Conservation (phyloP, 1,140 invertebrate genomes). For the Paraescarpia echinospica region DNA sequence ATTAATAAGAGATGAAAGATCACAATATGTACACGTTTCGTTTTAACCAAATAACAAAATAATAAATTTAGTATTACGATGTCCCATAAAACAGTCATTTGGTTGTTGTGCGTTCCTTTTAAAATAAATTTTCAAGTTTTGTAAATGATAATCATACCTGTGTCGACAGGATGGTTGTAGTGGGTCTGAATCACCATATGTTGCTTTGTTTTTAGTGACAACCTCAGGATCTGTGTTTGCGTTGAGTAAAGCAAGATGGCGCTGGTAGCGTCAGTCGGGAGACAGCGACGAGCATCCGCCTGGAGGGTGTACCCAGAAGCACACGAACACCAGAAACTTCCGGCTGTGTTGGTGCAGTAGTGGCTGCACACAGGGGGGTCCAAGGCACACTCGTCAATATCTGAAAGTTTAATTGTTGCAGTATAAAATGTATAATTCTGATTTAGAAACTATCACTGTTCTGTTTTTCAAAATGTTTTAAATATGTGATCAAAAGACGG, state of each 20-base stretch:
- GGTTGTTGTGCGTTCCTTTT: neutral
- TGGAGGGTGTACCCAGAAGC: slow-evolving; percentile 82
- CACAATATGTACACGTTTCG: no score
- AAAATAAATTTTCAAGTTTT: neutral
- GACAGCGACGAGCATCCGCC: slow-evolving; percentile 72
- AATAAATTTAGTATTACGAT: no score
- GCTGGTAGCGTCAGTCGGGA: slow-evolving; percentile 34
- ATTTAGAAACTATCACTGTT: no score
- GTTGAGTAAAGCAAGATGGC: neutral
- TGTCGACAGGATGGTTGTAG: neutral
- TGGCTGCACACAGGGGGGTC: slow-evolving; percentile 49
- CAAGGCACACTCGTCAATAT: slow-evolving; percentile 73
- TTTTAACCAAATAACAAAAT: no score
- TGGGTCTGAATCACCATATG: neutral
- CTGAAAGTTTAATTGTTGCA: slow-evolving; percentile 50
- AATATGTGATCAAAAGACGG: no score
- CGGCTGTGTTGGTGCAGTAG: slow-evolving; percentile 64
- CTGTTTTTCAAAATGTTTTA: no score
- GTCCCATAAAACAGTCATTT: no score
- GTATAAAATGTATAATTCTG: no score
- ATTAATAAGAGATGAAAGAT: no score
- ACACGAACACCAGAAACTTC: slow-evolving; percentile 84
- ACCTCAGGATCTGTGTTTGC: neutral
- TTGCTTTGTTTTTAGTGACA: neutral
- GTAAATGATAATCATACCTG: neutral